These are phyloP conservation scores for Dryobates pubescens DNA, from an alignment of 2,797 vertebrate genomes.

Conservation along the genomic window DNA sequence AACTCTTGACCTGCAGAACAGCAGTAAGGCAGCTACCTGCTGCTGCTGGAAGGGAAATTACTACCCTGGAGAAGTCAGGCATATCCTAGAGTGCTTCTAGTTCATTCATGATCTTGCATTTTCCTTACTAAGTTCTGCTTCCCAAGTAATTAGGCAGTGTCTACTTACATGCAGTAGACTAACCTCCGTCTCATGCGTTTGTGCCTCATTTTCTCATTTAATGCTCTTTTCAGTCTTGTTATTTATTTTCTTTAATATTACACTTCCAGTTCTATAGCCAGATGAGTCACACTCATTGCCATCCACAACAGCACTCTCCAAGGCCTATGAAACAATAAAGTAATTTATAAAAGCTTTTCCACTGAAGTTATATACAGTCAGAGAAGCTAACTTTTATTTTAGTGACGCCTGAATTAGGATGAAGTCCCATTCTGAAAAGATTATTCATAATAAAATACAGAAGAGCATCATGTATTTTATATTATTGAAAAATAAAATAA, in stretches of 20 bases:
- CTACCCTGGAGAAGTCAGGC: neutral
- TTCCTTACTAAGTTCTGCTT: slow-evolving; percentile 36
- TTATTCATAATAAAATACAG: slow-evolving; percentile 47
- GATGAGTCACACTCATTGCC: slow-evolving; percentile 78
- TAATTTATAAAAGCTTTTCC: slow-evolving; percentile 76
- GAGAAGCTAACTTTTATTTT: slow-evolving; percentile 59
- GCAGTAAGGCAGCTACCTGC: neutral
- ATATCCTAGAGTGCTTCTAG: neutral
- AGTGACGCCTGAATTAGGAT: slow-evolving; percentile 56
- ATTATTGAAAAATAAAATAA: neutral
- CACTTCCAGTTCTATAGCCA: slow-evolving; percentile 65
- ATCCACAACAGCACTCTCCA: slow-evolving; percentile 69
- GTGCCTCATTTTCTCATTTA: slow-evolving; percentile 81
- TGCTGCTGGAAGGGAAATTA: slow-evolving; percentile 20
- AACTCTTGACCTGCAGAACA: neutral
- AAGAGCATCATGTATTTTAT: neutral
- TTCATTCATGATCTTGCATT: slow-evolving; percentile 51
- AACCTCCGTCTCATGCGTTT: slow-evolving; percentile 61
- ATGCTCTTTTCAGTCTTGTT: slow-evolving; percentile 76
- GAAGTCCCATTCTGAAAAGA: slow-evolving; percentile 30
- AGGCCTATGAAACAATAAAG: slow-evolving; percentile 74
- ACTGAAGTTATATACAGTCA: slow-evolving; percentile 44
- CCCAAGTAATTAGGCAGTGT: slow-evolving; percentile 64
- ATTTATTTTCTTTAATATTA: slow-evolving; percentile 84
- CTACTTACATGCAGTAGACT: slow-evolving; percentile 62